Evolutionary conservation across 2,888 invertebrate species (phyloP).

Genomic region (Mesochorus sp.): DNA sequence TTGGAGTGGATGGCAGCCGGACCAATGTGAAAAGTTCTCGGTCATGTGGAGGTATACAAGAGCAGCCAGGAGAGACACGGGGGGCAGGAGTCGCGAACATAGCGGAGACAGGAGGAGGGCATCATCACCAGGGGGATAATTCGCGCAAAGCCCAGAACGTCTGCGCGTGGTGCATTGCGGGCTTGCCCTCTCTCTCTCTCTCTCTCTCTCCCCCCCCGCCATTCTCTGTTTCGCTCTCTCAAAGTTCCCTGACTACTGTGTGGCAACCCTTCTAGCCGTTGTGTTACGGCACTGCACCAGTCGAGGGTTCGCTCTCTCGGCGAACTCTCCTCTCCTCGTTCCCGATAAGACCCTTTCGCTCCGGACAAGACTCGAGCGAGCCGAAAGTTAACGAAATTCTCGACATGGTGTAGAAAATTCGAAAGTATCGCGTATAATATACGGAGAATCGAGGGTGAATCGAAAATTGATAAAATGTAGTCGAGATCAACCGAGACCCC

Average conservation of each 20-base stretch:
- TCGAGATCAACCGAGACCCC: conserved; percentile 44
- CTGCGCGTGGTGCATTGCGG: conserved; percentile 79
- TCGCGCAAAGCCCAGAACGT: conserved; percentile 72
- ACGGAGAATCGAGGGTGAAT: neutral
- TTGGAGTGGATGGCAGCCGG: neutral
- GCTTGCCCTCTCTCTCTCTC: conserved; percentile 68
- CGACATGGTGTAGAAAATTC: neutral
- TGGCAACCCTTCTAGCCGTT: conserved; percentile 61
- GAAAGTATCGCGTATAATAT: neutral
- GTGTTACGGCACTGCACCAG: conserved; percentile 72
- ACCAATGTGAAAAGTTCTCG: conserved; percentile 7
- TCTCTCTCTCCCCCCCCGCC: conserved; percentile 23
- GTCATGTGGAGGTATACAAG: neutral
- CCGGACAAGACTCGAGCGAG: conserved; percentile 55
- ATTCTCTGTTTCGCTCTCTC: neutral
- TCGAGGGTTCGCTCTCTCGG: conserved; percentile 58
- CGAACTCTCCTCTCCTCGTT: conserved; percentile 33
- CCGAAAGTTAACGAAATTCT: neutral
- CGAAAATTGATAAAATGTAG: conserved; percentile 61
- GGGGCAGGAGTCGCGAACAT: neutral
- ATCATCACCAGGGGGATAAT: conserved; percentile 66
- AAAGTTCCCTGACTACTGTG: conserved; percentile 11
- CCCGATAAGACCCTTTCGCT: neutral
- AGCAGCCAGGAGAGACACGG: no score
- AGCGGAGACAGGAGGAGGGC: neutral